These are phyloP conservation scores for Helarctos malayanus DNA, from an alignment of 2,797 vertebrate species.

Conservation along the genomic window DNA sequence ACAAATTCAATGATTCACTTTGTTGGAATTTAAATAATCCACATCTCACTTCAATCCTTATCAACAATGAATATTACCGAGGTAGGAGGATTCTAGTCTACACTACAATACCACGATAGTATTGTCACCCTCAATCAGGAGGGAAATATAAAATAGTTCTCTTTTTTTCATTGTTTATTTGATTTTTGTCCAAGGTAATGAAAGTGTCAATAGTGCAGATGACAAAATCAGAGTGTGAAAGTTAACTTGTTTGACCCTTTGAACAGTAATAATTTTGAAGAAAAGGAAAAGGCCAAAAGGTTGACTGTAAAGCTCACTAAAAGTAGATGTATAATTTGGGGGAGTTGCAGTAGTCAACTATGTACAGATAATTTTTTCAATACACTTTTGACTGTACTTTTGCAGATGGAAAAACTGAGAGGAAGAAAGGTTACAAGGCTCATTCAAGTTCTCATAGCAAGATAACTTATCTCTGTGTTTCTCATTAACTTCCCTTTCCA, in stretches of 20 bases:
- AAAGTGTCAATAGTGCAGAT: background rate
- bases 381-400: background rate
- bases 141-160: background rate
- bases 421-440: background rate
- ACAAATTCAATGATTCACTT: background rate
- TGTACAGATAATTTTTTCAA: background rate
- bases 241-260: background rate
- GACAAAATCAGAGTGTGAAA: slow-evolving; percentile 17
- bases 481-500: background rate
- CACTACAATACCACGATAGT: background rate
- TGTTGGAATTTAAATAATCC: background rate
- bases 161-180: slow-evolving; percentile 24
- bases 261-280: slow-evolving; percentile 8
- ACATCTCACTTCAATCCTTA: background rate
- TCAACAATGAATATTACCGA: background rate
- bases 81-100: background rate
- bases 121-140: background rate
- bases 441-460: background rate
- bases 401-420: background rate
- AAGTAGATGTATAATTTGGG: background rate
- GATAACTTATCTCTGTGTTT: background rate
- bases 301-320: background rate
- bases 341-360: background rate
- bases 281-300: background rate
- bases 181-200: background rate